A percentile compares a stretch with the other conserved stretches of the same genome.
Conservation (phyloP, 2,113 vertebrate species). For the Tachysurus fulvidraco region DNA sequence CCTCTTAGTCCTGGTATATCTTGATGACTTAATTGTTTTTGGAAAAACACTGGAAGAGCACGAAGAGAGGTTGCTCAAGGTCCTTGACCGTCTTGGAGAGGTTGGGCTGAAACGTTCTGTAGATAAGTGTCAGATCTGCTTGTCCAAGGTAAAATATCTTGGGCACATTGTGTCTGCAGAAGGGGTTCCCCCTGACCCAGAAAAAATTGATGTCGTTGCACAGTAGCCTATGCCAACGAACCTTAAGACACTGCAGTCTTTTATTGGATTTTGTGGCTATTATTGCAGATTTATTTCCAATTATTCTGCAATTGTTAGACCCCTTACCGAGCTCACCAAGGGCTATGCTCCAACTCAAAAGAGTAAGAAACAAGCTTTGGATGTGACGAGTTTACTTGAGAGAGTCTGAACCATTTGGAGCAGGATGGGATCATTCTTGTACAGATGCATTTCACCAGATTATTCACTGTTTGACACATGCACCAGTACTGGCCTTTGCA, state of each 20-base stretch:
- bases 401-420: too few species aligned
- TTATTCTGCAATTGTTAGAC: too few species aligned
- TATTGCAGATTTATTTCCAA: too few species aligned
- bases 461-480: too few species aligned
- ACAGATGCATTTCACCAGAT: too few species aligned
- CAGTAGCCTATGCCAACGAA: too few species aligned
- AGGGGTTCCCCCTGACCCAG: neutral
- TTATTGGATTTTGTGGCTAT: neutral
- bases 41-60: neutral
- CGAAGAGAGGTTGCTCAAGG: neutral
- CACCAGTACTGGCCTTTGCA: too few species aligned
- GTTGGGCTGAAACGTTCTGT: neutral
- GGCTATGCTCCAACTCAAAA: too few species aligned
- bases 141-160: neutral
- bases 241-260: neutral
- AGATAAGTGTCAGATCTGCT: neutral
- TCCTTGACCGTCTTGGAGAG: neutral
- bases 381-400: too few species aligned
- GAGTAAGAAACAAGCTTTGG: too few species aligned
- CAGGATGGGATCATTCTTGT: too few species aligned
- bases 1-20: neutral
- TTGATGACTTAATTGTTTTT: neutral
- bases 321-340: too few species aligned
- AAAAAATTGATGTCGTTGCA: neutral
- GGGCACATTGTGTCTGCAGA: neutral